phyloP scores from a whole-genome alignment of 1,140 invertebrate species.

The Papilio polytes region DNA sequence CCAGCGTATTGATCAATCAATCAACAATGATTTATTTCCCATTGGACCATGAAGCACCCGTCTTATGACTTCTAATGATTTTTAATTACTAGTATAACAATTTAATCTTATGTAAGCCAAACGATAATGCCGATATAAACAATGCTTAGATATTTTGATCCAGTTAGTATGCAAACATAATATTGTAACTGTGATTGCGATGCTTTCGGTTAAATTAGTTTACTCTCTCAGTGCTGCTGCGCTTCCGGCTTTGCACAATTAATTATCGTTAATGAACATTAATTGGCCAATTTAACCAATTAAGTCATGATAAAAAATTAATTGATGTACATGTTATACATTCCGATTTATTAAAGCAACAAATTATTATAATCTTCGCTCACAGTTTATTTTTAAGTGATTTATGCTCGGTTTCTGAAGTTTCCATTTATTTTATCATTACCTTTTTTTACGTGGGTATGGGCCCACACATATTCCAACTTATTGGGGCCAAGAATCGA shows the following conservation, averaged over 20 bases:
- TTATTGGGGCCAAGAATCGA: too few relatives aligned
- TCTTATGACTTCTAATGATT: background rate
- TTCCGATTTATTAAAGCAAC: background rate
- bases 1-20: too few relatives aligned
- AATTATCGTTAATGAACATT: slow-evolving; percentile 10
- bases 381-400: background rate
- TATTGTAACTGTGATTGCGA: slow-evolving; percentile 8
- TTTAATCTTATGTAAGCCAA: background rate
- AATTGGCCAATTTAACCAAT: slow-evolving; percentile 17
- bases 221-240: background rate
- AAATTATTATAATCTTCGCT: background rate
- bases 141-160: background rate
- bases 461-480: too few relatives aligned
- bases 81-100: background rate
- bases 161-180: background rate
- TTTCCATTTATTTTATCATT: too few relatives aligned
- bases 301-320: background rate
- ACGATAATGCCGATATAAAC: background rate
- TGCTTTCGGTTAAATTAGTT: slow-evolving; percentile 22
- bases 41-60: background rate
- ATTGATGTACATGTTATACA: background rate
- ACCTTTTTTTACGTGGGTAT: too few relatives aligned
- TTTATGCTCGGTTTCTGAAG: too few relatives aligned
- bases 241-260: slow-evolving; percentile 14
- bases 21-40: too few relatives aligned